phyloP scores from a whole-genome alignment of 2,888 invertebrate species.

The Koerneria pararmatus region DNA sequence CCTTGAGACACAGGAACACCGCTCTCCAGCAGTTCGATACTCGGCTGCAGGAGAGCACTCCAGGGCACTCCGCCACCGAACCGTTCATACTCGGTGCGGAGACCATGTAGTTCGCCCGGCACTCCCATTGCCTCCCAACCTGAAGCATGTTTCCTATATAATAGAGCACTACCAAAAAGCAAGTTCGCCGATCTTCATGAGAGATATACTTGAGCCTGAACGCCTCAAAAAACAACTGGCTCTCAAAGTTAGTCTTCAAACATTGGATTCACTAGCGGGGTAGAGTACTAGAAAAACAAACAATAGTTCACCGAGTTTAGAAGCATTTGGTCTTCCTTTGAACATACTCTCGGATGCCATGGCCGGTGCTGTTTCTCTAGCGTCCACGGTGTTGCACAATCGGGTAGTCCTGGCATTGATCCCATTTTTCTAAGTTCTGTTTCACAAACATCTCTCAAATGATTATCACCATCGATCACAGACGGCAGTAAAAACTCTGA shows the following conservation, averaged over 20 bases:
- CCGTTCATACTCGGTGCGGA: slow-evolving; percentile 26
- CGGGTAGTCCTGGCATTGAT: slow-evolving; percentile 25
- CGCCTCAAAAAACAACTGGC: too few species aligned
- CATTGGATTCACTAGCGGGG: background rate
- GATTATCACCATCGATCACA: too few species aligned
- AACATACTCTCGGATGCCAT: slow-evolving; percentile 65
- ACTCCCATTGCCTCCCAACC: slow-evolving; percentile 30
- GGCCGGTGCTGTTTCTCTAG: slow-evolving; percentile 61
- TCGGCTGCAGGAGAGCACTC: slow-evolving; percentile 23
- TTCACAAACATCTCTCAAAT: too few species aligned
- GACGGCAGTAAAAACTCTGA: too few species aligned
- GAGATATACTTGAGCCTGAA: too few species aligned
- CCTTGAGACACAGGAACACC: slow-evolving; percentile 24
- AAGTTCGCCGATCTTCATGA: too few species aligned
- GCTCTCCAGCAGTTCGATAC: slow-evolving; percentile 25
- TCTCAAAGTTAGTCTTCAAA: too few species aligned
- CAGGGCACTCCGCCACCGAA: slow-evolving; percentile 27
- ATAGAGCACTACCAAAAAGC: too few species aligned
- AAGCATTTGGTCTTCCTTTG: slow-evolving; percentile 22
- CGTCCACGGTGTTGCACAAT: slow-evolving; percentile 49
- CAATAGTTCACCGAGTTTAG: slow-evolving; percentile 19
- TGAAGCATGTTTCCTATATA: background rate
- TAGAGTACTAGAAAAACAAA: background rate
- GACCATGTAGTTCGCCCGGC: slow-evolving; percentile 34
- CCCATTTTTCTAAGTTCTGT: background rate